Base-by-base conservation (phyloP, 1,140 invertebrate genomes). In the Cotesia typhae region DNA sequence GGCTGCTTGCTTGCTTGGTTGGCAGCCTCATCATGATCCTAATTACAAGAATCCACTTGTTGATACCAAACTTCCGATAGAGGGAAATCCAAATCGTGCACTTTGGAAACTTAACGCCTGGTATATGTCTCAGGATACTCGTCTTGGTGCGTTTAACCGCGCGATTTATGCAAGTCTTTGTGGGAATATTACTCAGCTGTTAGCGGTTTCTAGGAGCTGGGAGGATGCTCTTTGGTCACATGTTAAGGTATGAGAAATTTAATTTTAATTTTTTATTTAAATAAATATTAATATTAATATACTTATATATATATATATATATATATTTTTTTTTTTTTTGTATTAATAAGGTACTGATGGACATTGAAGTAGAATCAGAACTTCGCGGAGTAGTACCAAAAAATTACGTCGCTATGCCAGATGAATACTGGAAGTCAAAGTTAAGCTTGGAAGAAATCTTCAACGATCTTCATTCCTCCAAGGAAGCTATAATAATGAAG, bases 221-320 rank as follows among this genome's bases (percentile, higher is more conserved):
- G 92, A 95, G 81, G 97, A 99, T 86, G 88, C 93, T 68, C 84
- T 98, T 9, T 98, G 96, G 96, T 94, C 95, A 7, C 92, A 96
- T 82, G 89, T 96, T 74, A 93, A 92, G 79, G 28, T 28, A 28
- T 2, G 28, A 28, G 17, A 17, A 17, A 17, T 17, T 17, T 17
- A 1, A 17, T 17, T 17, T 17, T 17, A 17, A 28, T 28, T 28
- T 28, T 28, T 28, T 2, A 28, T 28, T 28, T 28, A 28, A 28
- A 14, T 14, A 14, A 14, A 14, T 14, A 14, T 14, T 14, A 14
- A 14, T 14, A 14, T 14, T 14, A 14, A 14, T 14, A 14, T 14
- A 14, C 14, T 14, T 14, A 14, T 14, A 14, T 14, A 14, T 14
- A 14, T 14, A 14, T 14, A 0, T 14, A 14, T 14, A 0, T 14